Evolutionary conservation across 2,888 invertebrate species (phyloP), one percentile per base, ranked within the genome.

Genomic region (Galerucella nymphaeae): DNA sequence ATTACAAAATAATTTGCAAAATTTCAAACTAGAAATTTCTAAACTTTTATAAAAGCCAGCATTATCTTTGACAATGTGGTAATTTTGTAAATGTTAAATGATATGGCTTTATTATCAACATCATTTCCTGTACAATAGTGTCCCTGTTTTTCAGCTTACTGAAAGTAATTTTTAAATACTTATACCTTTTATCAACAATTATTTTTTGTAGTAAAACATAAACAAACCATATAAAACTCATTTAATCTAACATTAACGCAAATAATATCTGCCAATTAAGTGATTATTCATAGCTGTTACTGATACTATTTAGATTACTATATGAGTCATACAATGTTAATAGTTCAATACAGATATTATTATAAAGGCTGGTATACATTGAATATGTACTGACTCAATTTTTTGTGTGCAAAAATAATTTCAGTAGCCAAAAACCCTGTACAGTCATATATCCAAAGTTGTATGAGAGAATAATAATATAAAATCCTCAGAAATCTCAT

Each of bases 121-220:
- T 65, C 57, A 67, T 65, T 75, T 75, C 75, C 75, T 75, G 72
- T 70, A 65, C 53, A 53, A 53, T 53, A 53, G 53, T 18, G 11
- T 53, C 53, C 16, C 53, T 11, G 11, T 16, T 53, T 53, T 16
- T 10, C 8, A 18, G 18, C 53, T 18, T 53, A 16, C 53, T 53
- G 53, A 53, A 53, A 53, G 18, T 53, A 11, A 8, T n/a, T 53
- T 53, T 53, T 53, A 16, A 53, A 16, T 16, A 16, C 8, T 53
- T 16, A 48, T 48, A 48, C 6, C 6, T 48, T 48, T 45, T 45
- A 45, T 48, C n/a, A 48, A n/a, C 48, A 48, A 14, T n/a, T n/a
- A 8, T 48, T n/a, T n/a, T n/a, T 48, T 48, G 14, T n/a, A 48
- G 48, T 48, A n/a, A 14, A 45, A 45, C 45, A 45, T 45, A 16